Evolutionary conservation across 1,140 invertebrate genomes (phyloP).

Genomic region (Littorina saxatilis): DNA sequence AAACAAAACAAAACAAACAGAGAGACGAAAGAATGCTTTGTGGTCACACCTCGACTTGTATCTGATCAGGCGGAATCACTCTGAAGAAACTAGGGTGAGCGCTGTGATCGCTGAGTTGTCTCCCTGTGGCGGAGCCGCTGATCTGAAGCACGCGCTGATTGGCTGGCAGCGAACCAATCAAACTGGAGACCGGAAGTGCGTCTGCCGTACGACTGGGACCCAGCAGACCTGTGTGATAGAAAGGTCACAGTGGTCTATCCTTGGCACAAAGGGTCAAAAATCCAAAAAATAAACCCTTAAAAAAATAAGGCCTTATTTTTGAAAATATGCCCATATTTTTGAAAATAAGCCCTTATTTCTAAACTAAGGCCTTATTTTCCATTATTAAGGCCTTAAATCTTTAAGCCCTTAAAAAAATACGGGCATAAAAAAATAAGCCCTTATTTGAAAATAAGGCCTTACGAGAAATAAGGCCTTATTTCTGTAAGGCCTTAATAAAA

Average conservation of each 20-base stretch:
- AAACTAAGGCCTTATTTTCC: too few species aligned
- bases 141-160: constrained; percentile 12
- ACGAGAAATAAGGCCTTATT: too few species aligned
- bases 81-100: background rate
- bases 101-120: background rate
- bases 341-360: too few species aligned
- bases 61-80: background rate
- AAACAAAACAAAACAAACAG: too few species aligned
- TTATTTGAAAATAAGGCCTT: too few species aligned
- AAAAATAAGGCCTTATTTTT: too few species aligned
- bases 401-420: background rate
- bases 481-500: too few species aligned
- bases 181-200: background rate
- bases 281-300: too few species aligned
- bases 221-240: background rate
- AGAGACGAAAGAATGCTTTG: background rate
- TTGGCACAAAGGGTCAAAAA: too few species aligned
- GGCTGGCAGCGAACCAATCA: constrained; percentile 6
- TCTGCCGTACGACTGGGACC: background rate
- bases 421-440: background rate
- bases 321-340: too few species aligned
- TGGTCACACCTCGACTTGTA: constrained; percentile 2
- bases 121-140: constrained; percentile 16
- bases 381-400: too few species aligned
- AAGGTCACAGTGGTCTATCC: too few species aligned